Base-by-base conservation (phyloP, 2,888 invertebrate genomes). In the Thymelicus sylvestris region DNA sequence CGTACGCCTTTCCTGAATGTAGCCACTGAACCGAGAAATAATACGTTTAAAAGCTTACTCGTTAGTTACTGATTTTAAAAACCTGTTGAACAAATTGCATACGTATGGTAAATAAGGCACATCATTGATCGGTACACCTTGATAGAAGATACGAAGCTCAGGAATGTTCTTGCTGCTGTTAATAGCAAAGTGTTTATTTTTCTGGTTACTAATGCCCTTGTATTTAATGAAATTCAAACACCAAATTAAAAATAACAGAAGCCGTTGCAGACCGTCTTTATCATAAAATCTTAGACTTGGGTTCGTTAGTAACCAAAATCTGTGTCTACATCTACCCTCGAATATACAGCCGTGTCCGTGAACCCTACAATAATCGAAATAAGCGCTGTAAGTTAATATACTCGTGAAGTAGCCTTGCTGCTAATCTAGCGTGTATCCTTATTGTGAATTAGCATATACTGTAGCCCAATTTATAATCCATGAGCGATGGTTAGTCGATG, bases 1-100 rank as follows among this genome's bases (percentile, higher is more conserved):
- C 99, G 97, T 94, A 99, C 99, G 96, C 99, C 99, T 95, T 99
- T 99, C 97, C 99, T 98, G 97, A 99, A 99, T 95, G 99, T 98
- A 92, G 99, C 98, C 98, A 99, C 99, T 99, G 96, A 94, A 94
- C 90, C 92, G 90, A 92, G 89, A 93, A 93, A 93, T 81, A 92
- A 90, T 81, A 86, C 75, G 77, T 83, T 92, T 86, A 86, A 84
- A 86, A 86, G 78, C 83, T 86, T 81, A 82, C 76, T 81, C 78
- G 79, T 80, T 81, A 83, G 50, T 69, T 39, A 65, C 19, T 38
- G 31, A 59, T 19, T 50, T 41, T 60, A 50, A 65, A 19, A 65
- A 65, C 59, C 70, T 70, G 65, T 48, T 59, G 55, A n/a, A 59
- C 38, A 64, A 64, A 39, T 69, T 50, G 59, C 39, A 52, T 66